Conservation (phyloP, 2,113 vertebrate genomes). For the Tachysurus vachellii region DNA sequence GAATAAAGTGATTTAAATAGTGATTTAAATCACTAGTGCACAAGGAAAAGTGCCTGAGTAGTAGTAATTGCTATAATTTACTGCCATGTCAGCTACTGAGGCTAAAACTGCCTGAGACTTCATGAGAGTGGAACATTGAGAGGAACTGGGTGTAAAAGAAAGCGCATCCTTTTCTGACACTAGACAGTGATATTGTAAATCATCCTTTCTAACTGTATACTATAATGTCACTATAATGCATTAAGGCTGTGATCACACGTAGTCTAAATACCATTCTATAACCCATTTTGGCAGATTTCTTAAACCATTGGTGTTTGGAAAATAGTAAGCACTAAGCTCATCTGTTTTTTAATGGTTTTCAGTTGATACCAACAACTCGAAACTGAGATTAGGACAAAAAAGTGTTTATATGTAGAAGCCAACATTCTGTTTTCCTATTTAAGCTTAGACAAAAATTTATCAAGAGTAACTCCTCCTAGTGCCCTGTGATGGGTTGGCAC, state of each 20-base stretch:
- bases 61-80: too few relatives aligned
- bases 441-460: too few relatives aligned
- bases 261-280: neutral
- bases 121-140: neutral
- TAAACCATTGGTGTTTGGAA: neutral
- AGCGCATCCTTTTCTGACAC: neutral
- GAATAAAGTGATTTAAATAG: too few relatives aligned
- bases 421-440: too few relatives aligned
- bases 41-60: neutral
- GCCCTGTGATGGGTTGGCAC: too few relatives aligned
- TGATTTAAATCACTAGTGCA: neutral
- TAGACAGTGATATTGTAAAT: neutral
- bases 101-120: neutral
- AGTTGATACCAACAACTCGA: neutral
- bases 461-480: too few relatives aligned
- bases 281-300: neutral
- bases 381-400: too few relatives aligned
- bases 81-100: too few relatives aligned
- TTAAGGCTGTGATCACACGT: neutral
- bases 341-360: neutral
- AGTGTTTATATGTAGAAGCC: too few relatives aligned
- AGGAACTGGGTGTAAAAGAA: neutral
- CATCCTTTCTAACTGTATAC: neutral
- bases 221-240: neutral
- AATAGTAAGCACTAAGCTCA: neutral